These are phyloP conservation scores for Dermatophagoides farinae DNA, from an alignment of 1,140 invertebrate genomes.

Conservation along the genomic window DNA sequence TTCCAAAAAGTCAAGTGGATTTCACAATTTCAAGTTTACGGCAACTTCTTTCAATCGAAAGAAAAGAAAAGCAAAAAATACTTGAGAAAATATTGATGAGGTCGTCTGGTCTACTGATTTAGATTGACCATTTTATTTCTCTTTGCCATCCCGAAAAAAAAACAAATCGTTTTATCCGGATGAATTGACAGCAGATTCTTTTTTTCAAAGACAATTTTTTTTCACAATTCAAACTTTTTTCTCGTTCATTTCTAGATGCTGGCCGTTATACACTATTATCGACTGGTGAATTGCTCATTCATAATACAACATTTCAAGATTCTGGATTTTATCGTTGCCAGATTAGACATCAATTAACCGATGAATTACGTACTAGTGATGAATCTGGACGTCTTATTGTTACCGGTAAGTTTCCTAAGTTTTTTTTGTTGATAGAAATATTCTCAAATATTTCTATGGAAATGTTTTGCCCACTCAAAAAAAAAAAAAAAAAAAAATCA, in stretches of 20 bases:
- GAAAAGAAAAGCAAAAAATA: too few species aligned
- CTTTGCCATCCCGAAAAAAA: too few species aligned
- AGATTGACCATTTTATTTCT: too few species aligned
- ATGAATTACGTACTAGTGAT: constrained; percentile 24
- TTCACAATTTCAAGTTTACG: neutral
- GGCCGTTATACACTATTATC: constrained; percentile 6
- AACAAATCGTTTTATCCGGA: neutral
- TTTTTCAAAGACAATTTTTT: too few species aligned
- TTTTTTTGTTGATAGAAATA: neutral
- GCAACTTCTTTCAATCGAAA: neutral
- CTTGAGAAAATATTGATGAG: too few species aligned
- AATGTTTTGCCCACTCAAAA: neutral
- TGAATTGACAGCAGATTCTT: neutral
- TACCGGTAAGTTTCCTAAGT: constrained; percentile 24
- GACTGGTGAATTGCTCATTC: constrained; percentile 19
- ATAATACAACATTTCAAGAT: constrained; percentile 18
- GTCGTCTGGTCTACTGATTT: too few species aligned
- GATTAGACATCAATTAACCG: constrained; percentile 26
- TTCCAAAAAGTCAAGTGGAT: neutral
- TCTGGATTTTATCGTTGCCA: constrained; percentile 25
- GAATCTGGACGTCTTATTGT: constrained; percentile 23
- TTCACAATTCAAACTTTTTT: neutral
- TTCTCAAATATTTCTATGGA: neutral
- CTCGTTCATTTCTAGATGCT: neutral
- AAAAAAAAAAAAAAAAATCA: too few species aligned